Evolutionary conservation across 2,888 invertebrate genomes (phyloP).

Genomic region (Zhengitettix transpicula): DNA sequence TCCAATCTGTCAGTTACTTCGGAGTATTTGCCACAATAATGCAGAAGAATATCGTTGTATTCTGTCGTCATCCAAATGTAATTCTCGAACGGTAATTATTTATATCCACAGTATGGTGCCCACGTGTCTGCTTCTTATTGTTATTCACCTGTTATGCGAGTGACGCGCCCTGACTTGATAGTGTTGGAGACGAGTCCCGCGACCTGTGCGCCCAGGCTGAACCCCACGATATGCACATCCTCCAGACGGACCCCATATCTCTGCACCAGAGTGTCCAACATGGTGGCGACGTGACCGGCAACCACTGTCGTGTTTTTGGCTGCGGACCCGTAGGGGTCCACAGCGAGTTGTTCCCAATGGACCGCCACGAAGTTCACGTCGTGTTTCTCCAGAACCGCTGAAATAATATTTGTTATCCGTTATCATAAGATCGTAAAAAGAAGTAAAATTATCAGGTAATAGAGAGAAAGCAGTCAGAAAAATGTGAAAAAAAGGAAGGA

Average conservation of each 20-base stretch:
- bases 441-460: too few relatives aligned
- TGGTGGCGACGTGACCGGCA: neutral
- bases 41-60: too few relatives aligned
- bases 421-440: too few relatives aligned
- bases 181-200: neutral
- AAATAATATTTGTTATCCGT: neutral
- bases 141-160: constrained; percentile 2
- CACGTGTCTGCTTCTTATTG: too few relatives aligned
- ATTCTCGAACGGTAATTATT: too few relatives aligned
- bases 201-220: constrained; percentile 7
- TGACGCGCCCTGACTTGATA: neutral
- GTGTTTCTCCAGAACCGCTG: neutral
- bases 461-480: too few relatives aligned
- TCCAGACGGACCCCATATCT: constrained; percentile 2
- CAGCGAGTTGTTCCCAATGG: constrained; percentile 18
- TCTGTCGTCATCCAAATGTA: too few relatives aligned
- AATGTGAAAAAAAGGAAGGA: too few relatives aligned
- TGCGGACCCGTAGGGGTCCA: constrained; percentile 15
- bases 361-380: constrained; percentile 18
- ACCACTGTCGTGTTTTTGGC: constrained; percentile 10
- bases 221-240: constrained; percentile 3
- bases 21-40: too few relatives aligned
- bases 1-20: too few relatives aligned
- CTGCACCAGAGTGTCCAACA: neutral
- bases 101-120: too few relatives aligned